Conservation (phyloP, 2,113 vertebrate species). For the Coptodon rendalli region DNA sequence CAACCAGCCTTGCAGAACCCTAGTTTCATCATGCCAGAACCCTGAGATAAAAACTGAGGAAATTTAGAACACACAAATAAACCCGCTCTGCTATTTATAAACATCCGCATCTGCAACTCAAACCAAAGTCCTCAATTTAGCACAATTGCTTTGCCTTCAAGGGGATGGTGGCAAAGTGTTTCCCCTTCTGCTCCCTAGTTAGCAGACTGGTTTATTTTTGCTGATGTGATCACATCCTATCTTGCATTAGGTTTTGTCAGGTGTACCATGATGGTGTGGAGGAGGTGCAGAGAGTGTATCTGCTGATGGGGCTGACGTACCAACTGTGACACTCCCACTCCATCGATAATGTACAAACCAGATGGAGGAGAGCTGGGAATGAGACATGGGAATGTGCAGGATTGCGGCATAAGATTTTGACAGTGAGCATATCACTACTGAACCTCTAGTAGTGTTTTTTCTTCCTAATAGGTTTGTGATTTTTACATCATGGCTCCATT, state of each 20-base stretch:
- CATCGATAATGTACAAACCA: constrained; percentile 61
- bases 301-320: constrained; percentile 48
- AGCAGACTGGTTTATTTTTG: constrained; percentile 32
- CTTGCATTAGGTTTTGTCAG: constrained; percentile 40
- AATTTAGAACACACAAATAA: constrained; percentile 12
- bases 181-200: not conserved
- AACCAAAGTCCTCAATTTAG: not conserved
- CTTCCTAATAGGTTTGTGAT: not conserved
- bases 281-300: constrained; percentile 13
- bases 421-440: not conserved
- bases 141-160: not conserved
- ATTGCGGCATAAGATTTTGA: constrained; percentile 1
- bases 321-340: constrained; percentile 40
- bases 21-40: not conserved
- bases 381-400: constrained; percentile 35
- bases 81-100: not conserved
- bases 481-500: not conserved
- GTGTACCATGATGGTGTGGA: constrained; percentile 26
- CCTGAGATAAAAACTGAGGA: constrained; percentile 16
- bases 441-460: not conserved
- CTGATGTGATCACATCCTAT: constrained; percentile 42
- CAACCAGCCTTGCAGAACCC: not conserved
- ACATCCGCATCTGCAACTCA: constrained; percentile 21
- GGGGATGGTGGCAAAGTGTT: not conserved
- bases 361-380: constrained; percentile 32